phyloP scores from a whole-genome alignment of 2,797 vertebrate genomes.

The Eulemur mongoz region DNA sequence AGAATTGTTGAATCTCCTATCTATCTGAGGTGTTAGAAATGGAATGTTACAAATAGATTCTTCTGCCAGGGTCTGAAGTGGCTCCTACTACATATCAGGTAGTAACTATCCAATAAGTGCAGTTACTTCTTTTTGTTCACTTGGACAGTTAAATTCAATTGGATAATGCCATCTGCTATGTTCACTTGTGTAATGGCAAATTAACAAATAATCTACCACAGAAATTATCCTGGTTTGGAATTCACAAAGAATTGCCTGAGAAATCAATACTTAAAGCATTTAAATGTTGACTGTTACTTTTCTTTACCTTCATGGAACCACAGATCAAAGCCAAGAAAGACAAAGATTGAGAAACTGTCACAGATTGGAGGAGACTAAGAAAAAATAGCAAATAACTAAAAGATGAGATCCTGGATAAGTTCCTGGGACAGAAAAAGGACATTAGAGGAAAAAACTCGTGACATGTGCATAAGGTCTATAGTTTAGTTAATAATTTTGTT shows the following conservation, averaged over 20 bases:
- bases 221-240: slow-evolving; percentile 13
- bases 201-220: background rate
- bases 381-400: slow-evolving; percentile 3
- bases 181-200: slow-evolving; percentile 32
- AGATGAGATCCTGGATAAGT: background rate
- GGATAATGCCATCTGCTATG: background rate
- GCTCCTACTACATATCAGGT: background rate
- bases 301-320: background rate
- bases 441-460: background rate
- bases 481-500: background rate
- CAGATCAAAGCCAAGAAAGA: background rate
- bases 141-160: background rate
- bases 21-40: background rate
- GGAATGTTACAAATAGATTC: background rate
- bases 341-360: background rate
- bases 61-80: background rate
- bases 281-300: background rate
- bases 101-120: background rate
- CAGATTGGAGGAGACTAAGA: background rate
- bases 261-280: background rate
- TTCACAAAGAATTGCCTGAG: background rate
- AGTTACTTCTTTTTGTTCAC: background rate
- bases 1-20: background rate
- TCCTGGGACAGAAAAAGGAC: background rate
- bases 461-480: background rate